Evolutionary conservation across 2,113 vertebrate genomes (phyloP).

Genomic region (Enhydra lutris): DNA sequence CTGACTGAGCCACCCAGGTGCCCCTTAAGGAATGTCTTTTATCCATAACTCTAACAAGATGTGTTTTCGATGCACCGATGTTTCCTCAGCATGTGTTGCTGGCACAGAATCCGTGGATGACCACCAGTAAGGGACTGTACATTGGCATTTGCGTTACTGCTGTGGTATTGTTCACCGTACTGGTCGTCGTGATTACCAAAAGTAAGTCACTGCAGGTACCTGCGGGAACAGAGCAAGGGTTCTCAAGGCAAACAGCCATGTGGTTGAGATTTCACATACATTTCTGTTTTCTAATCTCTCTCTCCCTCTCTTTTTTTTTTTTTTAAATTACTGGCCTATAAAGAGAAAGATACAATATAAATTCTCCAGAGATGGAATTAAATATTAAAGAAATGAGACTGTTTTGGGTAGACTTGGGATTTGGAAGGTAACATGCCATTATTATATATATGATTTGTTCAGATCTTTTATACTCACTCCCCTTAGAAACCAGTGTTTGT

Average conservation of each 20-base stretch:
- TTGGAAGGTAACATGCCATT: neutral
- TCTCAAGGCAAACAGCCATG: neutral
- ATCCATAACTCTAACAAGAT: neutral
- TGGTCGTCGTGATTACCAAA: constrained; percentile 43
- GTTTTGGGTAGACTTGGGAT: neutral
- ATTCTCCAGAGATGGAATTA: neutral
- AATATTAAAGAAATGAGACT: neutral
- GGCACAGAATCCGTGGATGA: accelerated
- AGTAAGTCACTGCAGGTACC: constrained; percentile 65
- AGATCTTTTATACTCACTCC: neutral
- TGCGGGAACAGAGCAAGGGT: neutral
- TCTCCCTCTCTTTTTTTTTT: neutral
- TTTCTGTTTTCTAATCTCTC: neutral
- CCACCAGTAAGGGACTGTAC: neutral
- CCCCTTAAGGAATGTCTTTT: neutral
- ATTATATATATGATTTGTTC: neutral
- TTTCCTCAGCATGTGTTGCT: neutral
- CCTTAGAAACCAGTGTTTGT: neutral
- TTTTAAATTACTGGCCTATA: neutral
- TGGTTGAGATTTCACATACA: neutral
- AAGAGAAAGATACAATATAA: neutral
- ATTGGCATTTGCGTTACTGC: neutral
- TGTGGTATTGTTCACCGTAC: constrained; percentile 25
- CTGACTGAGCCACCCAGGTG: neutral
- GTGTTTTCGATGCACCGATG: neutral